Evolutionary conservation across 2,888 invertebrate species (phyloP).

Genomic region (Nymphalis polychloros): DNA sequence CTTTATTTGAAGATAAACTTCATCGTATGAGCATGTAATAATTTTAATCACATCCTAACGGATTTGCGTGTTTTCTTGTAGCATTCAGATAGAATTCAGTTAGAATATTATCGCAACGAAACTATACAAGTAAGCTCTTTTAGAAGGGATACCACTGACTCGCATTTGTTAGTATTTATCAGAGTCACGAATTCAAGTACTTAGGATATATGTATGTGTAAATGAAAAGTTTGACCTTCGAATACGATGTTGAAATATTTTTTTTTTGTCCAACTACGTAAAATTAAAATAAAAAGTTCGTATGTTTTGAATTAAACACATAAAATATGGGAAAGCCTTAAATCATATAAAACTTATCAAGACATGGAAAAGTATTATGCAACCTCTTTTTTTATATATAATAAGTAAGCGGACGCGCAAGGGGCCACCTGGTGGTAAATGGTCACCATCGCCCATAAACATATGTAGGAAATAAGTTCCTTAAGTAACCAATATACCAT

Average conservation of each 20-base stretch:
- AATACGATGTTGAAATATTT: background rate
- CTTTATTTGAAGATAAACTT: slow-evolving; percentile 10
- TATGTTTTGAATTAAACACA: no score
- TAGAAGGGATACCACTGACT: slow-evolving; percentile 51
- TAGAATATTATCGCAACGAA: slow-evolving; percentile 59
- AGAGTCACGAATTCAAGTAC: background rate
- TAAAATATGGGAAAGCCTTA: no score
- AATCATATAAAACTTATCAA: no score
- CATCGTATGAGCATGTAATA: slow-evolving; percentile 27
- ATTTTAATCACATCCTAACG: slow-evolving; percentile 60
- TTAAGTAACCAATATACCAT: no score
- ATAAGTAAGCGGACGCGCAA: no score
- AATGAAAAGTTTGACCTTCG: background rate
- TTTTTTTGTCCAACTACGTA: background rate
- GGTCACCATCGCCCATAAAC: no score
- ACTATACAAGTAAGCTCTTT: slow-evolving; percentile 54
- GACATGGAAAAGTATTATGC: no score
- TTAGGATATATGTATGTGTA: no score
- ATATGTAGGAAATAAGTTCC: no score
- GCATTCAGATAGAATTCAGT: background rate
- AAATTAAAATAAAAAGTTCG: background rate
- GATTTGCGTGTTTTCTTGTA: slow-evolving; percentile 41
- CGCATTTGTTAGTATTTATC: slow-evolving; percentile 38
- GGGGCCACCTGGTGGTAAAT: no score
- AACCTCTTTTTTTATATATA: no score